phyloP scores from a whole-genome alignment of 2,797 vertebrate species.

The Scarus forsteni region DNA sequence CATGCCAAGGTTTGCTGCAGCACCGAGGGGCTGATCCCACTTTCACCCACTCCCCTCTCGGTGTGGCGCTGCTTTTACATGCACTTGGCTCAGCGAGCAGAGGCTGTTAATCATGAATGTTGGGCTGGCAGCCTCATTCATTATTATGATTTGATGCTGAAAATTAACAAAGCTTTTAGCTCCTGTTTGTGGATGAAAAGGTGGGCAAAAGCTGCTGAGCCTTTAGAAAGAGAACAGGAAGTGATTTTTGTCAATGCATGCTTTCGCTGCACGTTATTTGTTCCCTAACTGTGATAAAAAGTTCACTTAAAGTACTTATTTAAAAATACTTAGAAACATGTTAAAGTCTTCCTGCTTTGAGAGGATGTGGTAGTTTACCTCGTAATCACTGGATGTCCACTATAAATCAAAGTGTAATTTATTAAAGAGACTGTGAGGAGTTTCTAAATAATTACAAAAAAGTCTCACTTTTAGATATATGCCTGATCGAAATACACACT shows the following conservation, averaged over 20 bases:
- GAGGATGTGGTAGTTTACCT: no score
- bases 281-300: not conserved
- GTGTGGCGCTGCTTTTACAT: conserved; percentile 48
- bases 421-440: no score
- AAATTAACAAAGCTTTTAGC: conserved; percentile 38
- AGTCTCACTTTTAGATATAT: no score
- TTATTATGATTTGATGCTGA: conserved; percentile 32
- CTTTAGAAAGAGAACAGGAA: not conserved
- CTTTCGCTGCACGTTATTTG: not conserved
- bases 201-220: not conserved
- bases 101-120: conserved; percentile 57
- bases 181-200: conserved; percentile 26
- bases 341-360: no score
- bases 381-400: no score
- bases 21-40: conserved; percentile 53
- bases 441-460: no score
- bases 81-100: conserved; percentile 44
- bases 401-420: no score
- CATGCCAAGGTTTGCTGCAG: conserved; percentile 69
- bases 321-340: not conserved
- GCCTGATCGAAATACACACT: no score
- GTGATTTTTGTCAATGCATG: not conserved
- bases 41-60: conserved; percentile 48
- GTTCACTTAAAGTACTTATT: conserved; percentile 2
- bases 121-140: conserved; percentile 16